Evolutionary conservation across 2,888 invertebrate genomes (phyloP).

Genomic region (Dryomyza anilis): DNA sequence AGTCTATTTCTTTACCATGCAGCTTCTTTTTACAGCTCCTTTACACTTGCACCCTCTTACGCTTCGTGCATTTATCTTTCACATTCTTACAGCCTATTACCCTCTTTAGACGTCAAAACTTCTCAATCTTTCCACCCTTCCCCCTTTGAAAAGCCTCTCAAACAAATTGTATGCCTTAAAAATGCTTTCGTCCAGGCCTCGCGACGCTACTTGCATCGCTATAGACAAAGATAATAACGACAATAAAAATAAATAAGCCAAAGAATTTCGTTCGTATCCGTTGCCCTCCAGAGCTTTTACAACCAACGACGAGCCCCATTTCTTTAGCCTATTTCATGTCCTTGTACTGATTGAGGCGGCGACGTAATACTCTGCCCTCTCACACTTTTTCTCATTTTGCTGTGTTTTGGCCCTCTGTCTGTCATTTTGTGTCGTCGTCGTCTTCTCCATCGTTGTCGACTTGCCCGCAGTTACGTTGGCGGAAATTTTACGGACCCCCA

Average conservation of each 20-base stretch:
- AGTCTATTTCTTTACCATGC: no score
- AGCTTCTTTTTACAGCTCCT: neutral
- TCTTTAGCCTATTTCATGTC: no score
- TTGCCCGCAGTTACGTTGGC: slow-evolving; percentile 27
- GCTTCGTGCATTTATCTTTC: neutral
- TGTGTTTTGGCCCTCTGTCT: neutral
- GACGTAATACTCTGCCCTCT: no score
- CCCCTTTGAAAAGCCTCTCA: no score
- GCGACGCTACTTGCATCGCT: slow-evolving; percentile 38
- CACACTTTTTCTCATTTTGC: neutral
- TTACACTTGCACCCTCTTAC: neutral
- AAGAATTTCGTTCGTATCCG: slow-evolving; percentile 11
- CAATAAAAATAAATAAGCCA: slow-evolving; percentile 53
- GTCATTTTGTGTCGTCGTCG: neutral
- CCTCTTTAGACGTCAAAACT: no score
- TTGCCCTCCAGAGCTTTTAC: no score
- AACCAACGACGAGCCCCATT: neutral
- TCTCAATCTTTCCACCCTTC: no score
- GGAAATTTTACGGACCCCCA: slow-evolving; percentile 25
- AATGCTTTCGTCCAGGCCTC: neutral
- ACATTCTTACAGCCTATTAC: no score
- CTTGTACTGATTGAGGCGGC: neutral
- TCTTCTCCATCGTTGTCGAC: neutral
- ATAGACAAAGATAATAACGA: slow-evolving; percentile 58
- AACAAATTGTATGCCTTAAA: neutral